Evolutionary conservation across 2,113 vertebrate species (phyloP).

Genomic region (Paramisgurnus dabryanus): DNA sequence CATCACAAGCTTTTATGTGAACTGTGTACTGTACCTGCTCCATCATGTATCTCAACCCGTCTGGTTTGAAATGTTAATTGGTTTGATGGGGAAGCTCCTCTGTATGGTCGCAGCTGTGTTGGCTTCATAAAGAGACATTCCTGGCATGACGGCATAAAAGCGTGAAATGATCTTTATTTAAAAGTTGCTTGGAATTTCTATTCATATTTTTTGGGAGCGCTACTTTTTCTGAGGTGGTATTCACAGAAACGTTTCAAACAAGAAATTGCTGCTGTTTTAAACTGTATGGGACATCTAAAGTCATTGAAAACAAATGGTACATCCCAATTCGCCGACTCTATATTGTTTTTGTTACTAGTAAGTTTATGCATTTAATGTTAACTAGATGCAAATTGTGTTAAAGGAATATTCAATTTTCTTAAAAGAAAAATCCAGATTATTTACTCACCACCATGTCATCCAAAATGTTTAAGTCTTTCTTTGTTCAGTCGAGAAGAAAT

Average conservation of each 20-base stretch:
- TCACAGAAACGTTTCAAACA: not conserved
- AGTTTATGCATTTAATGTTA: too few relatives aligned
- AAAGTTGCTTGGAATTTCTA: constrained; percentile 10
- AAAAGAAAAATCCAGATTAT: too few relatives aligned
- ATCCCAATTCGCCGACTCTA: too few relatives aligned
- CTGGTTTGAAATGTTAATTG: constrained; percentile 13
- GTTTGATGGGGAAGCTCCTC: not conserved
- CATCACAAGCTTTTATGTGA: constrained; percentile 12
- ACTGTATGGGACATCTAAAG: not conserved
- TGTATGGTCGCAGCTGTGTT: constrained; percentile 19
- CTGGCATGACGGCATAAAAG: constrained; percentile 35
- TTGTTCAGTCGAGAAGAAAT: too few relatives aligned
- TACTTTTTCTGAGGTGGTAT: not conserved
- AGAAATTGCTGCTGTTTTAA: not conserved
- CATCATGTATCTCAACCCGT: constrained; percentile 28
- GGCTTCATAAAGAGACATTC: constrained; percentile 42
- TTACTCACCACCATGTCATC: too few relatives aligned
- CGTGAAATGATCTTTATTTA: not conserved
- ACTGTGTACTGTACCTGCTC: not conserved
- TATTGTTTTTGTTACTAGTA: too few relatives aligned
- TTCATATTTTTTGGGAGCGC: not conserved
- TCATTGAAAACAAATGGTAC: too few relatives aligned
- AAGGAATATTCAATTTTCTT: too few relatives aligned
- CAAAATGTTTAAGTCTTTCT: too few relatives aligned
- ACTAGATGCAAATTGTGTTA: too few relatives aligned